Percentiles rank a stretch among this genome's conserved stretches.
phyloP scores from a whole-genome alignment of 35 echinoderm and acorn worm species.

The Holothuria glaberrima region DNA sequence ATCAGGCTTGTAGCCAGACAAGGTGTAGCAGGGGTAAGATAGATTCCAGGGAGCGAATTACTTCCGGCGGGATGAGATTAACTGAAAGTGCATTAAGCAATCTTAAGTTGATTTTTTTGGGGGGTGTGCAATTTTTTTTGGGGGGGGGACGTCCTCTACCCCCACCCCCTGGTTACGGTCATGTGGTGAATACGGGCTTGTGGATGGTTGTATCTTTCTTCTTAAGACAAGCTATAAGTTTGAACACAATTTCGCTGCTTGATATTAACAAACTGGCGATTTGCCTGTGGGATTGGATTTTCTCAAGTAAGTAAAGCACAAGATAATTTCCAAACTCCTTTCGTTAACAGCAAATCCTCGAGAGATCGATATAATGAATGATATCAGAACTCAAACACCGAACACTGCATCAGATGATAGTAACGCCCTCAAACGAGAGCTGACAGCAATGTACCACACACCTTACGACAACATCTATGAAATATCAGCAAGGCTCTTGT shows the following conservation, averaged over 20 bases:
- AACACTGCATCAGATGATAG: constrained; percentile 16
- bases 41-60: no score
- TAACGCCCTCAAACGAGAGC: constrained; percentile 30
- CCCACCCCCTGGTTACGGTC: no score
- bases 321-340: neutral
- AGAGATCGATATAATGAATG: constrained; percentile 39
- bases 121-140: no score
- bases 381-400: constrained; percentile 27
- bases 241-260: neutral
- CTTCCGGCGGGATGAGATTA: no score
- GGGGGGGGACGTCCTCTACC: no score
- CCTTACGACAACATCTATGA: constrained; percentile 93
- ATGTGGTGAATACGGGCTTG: no score
- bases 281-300: no score
- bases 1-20: no score
- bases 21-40: no score
- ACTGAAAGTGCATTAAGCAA: no score
- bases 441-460: constrained; percentile 66
- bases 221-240: neutral
- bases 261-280: neutral
- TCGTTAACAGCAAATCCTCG: constrained; percentile 32
- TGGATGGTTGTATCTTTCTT: no score
- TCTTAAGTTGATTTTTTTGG: no score
- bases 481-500: constrained; percentile 86
- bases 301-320: neutral